These are phyloP conservation scores for Gymnothorax javanicus DNA, from an alignment of 2,797 vertebrate species.

Conservation along the genomic window DNA sequence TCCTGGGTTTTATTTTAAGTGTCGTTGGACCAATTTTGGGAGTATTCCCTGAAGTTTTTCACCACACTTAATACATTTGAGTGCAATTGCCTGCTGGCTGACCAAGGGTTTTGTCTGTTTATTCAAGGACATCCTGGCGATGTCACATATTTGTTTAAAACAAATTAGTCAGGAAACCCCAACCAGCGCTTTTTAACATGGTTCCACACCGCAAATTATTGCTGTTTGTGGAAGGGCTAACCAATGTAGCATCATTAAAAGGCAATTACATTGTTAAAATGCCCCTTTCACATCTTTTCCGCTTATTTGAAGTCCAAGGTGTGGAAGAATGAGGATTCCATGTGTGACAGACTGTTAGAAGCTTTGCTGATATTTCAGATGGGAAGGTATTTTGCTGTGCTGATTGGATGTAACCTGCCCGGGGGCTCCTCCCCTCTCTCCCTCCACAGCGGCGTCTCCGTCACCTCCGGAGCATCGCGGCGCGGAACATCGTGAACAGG, in stretches of 20 bases:
- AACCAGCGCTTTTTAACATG: background rate
- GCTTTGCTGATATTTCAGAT: background rate
- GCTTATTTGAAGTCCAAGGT: background rate
- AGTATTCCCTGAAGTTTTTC: background rate
- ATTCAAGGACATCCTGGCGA: background rate
- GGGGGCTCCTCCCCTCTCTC: background rate
- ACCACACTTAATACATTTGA: background rate
- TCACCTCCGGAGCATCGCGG: constrained; percentile 93
- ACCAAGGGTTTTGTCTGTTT: background rate
- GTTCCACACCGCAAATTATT: background rate
- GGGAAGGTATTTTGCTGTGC: background rate
- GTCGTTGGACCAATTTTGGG: background rate
- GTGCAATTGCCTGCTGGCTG: background rate
- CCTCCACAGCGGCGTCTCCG: constrained; percentile 86
- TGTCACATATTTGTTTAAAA: background rate
- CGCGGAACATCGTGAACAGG: constrained; percentile 91
- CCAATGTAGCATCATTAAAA: background rate
- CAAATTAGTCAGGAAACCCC: background rate
- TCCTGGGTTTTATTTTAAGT: background rate
- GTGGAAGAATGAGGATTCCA: background rate
- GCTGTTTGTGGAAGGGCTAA: background rate
- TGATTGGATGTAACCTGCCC: background rate
- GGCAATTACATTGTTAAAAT: background rate
- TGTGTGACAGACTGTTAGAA: background rate
- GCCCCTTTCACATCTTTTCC: too few species aligned